Conservation (phyloP, 2,113 vertebrate genomes). For the Zosterops pallidus region DNA sequence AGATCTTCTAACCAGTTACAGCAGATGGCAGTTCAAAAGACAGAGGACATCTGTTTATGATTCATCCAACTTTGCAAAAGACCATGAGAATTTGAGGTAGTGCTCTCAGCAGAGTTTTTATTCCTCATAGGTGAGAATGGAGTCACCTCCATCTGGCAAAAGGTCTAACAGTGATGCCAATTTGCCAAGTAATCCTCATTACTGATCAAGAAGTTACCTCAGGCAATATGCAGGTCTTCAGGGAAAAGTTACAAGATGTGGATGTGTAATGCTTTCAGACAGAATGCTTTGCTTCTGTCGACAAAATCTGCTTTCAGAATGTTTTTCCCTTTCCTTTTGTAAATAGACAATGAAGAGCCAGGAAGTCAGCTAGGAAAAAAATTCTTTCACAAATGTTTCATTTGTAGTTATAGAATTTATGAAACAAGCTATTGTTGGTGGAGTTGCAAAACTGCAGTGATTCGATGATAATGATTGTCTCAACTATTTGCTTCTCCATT, state of each 20-base stretch:
- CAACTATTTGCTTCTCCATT: neutral
- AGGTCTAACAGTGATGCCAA: neutral
- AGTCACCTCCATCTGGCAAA: neutral
- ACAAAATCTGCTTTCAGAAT: neutral
- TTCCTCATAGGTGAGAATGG: neutral
- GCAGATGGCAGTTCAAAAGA: constrained; percentile 55
- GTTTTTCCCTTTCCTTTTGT: neutral
- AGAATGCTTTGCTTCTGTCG: neutral
- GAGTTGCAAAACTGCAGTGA: neutral
- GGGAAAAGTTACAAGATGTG: neutral
- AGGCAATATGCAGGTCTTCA: neutral
- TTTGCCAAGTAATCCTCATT: neutral
- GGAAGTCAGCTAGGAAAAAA: neutral
- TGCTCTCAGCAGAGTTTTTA: neutral
- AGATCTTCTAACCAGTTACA: constrained; percentile 22
- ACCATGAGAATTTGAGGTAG: neutral
- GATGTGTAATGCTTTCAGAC: neutral
- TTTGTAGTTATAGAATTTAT: neutral
- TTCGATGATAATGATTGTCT: neutral
- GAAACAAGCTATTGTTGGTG: neutral
- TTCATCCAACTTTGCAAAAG: constrained; percentile 22
- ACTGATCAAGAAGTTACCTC: neutral
- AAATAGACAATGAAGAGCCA: neutral
- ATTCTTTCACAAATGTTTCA: neutral
- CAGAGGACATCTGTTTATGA: constrained; percentile 35